A percentile compares a stretch with the other conserved stretches of the same genome.
Conservation (phyloP, 2,888 invertebrate species). For the Drosophila prostipennis region DNA sequence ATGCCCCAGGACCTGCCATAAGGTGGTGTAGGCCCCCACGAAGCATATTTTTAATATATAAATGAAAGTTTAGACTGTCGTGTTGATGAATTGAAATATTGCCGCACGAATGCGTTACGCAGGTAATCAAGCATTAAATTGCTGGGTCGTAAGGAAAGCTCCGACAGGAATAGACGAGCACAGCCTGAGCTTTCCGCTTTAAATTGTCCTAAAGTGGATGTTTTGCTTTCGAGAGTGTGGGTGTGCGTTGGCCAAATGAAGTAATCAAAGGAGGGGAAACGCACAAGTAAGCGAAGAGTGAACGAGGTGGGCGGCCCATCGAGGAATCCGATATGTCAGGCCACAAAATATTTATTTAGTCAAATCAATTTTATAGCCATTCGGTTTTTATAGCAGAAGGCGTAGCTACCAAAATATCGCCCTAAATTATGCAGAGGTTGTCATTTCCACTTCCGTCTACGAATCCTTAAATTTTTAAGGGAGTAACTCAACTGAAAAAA, state of each 20-base stretch:
- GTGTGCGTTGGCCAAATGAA: constrained; percentile 27
- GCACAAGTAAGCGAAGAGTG: constrained; percentile 45
- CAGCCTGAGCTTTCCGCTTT: constrained; percentile 52
- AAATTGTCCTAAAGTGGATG: constrained; percentile 21
- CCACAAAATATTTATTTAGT: constrained; percentile 71
- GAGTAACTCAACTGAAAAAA: not conserved
- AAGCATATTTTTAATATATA: constrained; percentile 63
- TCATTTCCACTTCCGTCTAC: constrained; percentile 18
- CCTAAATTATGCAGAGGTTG: constrained; percentile 65
- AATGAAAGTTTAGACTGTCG: constrained; percentile 72
- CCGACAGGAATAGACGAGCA: constrained; percentile 50
- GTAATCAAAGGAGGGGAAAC: constrained; percentile 20
- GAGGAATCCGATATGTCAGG: constrained; percentile 8
- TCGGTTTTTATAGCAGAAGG: constrained; percentile 56
- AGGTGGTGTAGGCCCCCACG: constrained; percentile 4
- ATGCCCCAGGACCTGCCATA: constrained; percentile 16
- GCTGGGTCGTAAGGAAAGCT: not conserved
- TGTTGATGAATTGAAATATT: constrained; percentile 76
- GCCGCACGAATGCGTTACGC: constrained; percentile 72
- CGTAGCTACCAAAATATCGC: constrained; percentile 50
- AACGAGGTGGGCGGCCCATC: constrained; percentile 40
- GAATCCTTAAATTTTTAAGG: not conserved
- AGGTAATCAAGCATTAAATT: constrained; percentile 72
- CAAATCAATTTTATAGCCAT: constrained; percentile 78
- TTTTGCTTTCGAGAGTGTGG: constrained; percentile 5